phyloP scores from a whole-genome alignment of 2,113 vertebrate species.

The Chloebia gouldiae region DNA sequence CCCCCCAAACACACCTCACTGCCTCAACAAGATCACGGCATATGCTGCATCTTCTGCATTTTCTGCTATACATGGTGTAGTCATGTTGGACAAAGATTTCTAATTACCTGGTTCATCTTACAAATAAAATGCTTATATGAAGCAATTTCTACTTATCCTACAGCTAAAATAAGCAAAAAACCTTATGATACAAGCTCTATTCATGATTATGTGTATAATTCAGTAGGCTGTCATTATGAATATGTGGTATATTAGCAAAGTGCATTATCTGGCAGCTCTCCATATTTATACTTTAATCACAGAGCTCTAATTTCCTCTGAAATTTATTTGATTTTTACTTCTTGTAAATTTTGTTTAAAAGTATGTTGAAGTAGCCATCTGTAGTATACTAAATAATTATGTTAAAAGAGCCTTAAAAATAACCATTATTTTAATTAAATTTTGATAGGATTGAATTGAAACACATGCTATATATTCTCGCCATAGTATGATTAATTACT shows the following conservation, averaged over 20 bases:
- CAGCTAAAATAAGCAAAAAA: background rate
- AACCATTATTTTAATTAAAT: slow-evolving; percentile 66
- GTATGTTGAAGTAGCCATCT: slow-evolving; percentile 65
- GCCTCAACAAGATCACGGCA: accelerated
- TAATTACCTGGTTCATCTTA: background rate
- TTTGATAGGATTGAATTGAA: slow-evolving; percentile 53
- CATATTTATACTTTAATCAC: slow-evolving; percentile 63
- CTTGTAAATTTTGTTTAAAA: slow-evolving; percentile 63
- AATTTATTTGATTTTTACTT: slow-evolving; percentile 68
- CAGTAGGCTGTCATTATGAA: slow-evolving; percentile 39
- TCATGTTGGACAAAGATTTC: background rate
- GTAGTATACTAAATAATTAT: slow-evolving; percentile 43
- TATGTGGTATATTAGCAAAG: slow-evolving; percentile 44
- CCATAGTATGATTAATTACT: slow-evolving; percentile 17
- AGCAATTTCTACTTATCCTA: background rate
- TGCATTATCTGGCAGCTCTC: slow-evolving; percentile 55
- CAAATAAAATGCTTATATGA: background rate
- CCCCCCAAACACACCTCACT: accelerated
- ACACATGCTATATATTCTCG: slow-evolving; percentile 44
- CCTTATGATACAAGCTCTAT: background rate
- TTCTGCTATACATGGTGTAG: background rate
- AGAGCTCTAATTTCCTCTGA: slow-evolving; percentile 51
- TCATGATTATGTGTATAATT: slow-evolving; percentile 36
- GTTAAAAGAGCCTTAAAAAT: slow-evolving; percentile 61
- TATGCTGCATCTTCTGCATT: background rate